These are phyloP conservation scores for Poecilobothrus nobilitatus DNA, from an alignment of 2,888 invertebrate genomes.

Conservation along the genomic window DNA sequence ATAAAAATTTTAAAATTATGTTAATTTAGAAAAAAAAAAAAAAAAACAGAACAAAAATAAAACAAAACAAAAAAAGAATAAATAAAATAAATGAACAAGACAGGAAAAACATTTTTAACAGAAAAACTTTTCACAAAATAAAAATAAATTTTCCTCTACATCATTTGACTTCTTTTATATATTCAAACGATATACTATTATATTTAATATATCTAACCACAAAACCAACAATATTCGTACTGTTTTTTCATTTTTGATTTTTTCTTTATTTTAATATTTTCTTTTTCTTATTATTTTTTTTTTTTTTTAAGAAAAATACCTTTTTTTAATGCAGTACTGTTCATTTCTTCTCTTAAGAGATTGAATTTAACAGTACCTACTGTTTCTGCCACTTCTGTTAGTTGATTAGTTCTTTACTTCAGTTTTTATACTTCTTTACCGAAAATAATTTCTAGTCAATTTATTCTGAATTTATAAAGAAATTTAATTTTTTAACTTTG, in stretches of 20 bases:
- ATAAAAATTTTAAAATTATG: neutral
- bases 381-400: neutral
- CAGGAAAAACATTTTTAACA: neutral
- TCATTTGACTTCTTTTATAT: too few species aligned
- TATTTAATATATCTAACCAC: too few species aligned
- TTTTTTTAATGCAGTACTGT: too few species aligned
- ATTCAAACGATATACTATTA: too few species aligned
- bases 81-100: neutral
- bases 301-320: too few species aligned
- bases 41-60: too few species aligned
- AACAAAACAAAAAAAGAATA: neutral
- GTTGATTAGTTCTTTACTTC: neutral
- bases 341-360: too few species aligned
- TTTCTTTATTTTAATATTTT: too few species aligned
- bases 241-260: neutral
- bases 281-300: too few species aligned
- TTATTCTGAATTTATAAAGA: neutral
- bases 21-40: neutral
- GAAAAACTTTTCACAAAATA: neutral
- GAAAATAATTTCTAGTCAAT: neutral
- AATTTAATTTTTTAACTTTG: neutral
- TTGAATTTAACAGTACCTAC: too few species aligned
- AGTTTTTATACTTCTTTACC: too few species aligned
- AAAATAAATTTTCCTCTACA: too few species aligned
- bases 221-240: neutral